Base-by-base conservation (phyloP, 1,140 invertebrate species). In the Venustaconcha ellipsiformis region DNA sequence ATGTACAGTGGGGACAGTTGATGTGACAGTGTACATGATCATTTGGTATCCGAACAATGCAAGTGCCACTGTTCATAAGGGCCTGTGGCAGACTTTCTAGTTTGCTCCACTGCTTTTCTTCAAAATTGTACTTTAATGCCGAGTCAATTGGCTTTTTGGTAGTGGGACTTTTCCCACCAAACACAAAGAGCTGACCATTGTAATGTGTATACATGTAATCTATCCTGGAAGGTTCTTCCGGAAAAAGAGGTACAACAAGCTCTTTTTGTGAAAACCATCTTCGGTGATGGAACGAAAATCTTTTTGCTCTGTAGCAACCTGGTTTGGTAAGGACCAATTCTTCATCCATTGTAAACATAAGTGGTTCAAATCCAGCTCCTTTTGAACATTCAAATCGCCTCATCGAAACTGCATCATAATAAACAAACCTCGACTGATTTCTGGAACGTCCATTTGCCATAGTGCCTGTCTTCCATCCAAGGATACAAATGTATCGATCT, bases 1-100 rank as follows among this genome's bases (percentile, higher is more conserved):
- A 82, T 59, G 78, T 67, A 79, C 85, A 87, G 70, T 87, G 85
- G 8, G 83, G 85, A 70, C 85, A 86, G 13, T 83, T 77, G 17
- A 83, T 77, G 60, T 83, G 81, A 57, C 85, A 87, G 20, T 78
- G 76, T 3, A 85, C 66, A 14, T 78, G 65, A 20, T 80, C 73
- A 17, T 71, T 69, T n/a, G 85, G 84, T n/a, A 87, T 60, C 18
- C 68, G 78, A 1, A 79, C 81, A 1, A 79, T 58, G 20, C 80
- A 72, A 13, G 79, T 70, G 15, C 79, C 80, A 70, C 80, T 78
- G 23, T 80, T 74, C 65, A 80, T 79, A 20, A 84, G 57, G 0
- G 81, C 71, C 56, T 78, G 74, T 0, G 85, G 85, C 59, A 83
- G 64, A 18, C 77, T 78, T n/a, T 77, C 77, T 13, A 87, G 37